Evolutionary conservation across 2,888 invertebrate genomes (phyloP), one percentile per base, ranked within the genome.

Genomic region (Poecilobothrus nobilitatus): DNA sequence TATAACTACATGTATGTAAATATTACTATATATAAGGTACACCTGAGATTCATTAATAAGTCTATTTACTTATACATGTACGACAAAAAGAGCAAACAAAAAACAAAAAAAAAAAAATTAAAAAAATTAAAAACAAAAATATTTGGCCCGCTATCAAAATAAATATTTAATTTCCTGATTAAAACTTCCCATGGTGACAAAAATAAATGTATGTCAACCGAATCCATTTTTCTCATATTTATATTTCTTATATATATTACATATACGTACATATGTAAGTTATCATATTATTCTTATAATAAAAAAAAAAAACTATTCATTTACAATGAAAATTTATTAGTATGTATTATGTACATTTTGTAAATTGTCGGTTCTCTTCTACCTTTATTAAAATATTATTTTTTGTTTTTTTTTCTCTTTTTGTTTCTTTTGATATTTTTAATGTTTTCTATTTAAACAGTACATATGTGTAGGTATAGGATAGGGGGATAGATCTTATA

Each of bases 131-230:
- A 53, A 6, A 53, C n/a, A 53, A 53, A 53, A 9, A 6, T 44
- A 18, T n/a, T 18, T 53, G 53, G 53, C 15, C 53, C 18, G 53
- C 53, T 53, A 53, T 53, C 53, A 53, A 53, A 53, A 53, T 53
- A 53, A 53, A 53, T 53, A 53, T 53, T 53, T 53, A 53, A 53
- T 53, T 53, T 53, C 15, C 53, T 53, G 53, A 53, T 53, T 53
- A 53, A 53, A 53, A 53, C 53, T 53, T 53, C 53, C 53, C 53
- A 53, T 53, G 53, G n/a, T 53, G 53, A 53, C 53, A 18, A 6
- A 18, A 1, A 18, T 12, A 53, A 1, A 53, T 18, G 53, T 3
- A n/a, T 53, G 53, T 53, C 53, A 53, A 53, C 15, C n/a, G 15
- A 53, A 53, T 18, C 15, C 15, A 53, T 15, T 53, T 53, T 37